Evolutionary conservation across 2,113 vertebrate species (phyloP), one percentile per base, ranked within the genome.

Genomic region (Oncorhynchus kisutch): DNA sequence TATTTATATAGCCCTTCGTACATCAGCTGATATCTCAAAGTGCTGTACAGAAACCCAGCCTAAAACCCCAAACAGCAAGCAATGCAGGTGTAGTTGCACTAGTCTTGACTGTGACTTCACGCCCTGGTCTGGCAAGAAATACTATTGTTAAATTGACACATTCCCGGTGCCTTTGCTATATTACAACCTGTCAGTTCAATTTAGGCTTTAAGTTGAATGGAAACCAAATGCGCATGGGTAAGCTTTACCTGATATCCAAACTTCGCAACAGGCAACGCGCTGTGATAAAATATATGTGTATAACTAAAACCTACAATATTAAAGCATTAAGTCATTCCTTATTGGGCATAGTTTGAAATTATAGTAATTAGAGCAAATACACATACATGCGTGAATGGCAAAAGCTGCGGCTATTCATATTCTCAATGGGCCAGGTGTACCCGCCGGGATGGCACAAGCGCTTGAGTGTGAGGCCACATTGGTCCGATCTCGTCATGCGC

Each of bases 71-170:
- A n/a, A n/a, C n/a, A n/a, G n/a, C n/a, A n/a, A n/a, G n/a, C n/a
- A n/a, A n/a, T n/a, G n/a, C n/a, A n/a, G n/a, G n/a, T n/a, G n/a
- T n/a, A 77, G 83, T 84, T 80, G 81, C 77, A 20, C 87, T 71
- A 71, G 86, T 88, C 34, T 34, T 34, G 34, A 34, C 81, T 49
- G 72, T 84, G 82, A 84, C 79, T 81, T 88, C 83, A 90, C 67
- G 29, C 18, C 74, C 31, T 69, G 18, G 39, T 54, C 34, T 51
- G 69, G 59, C 71, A 70, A 82, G 83, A 27, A 59, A 69, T 66
- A 74, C 77, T 68, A 34, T 59, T 59, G 49, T 79, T 75, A 84
- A 76, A 76, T 76, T 27, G 39, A 54, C 69, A 73, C 71, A 80
- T 70, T 39, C 8, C 39, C 69, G n/a, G 2, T n/a, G 13, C 70